Evolutionary conservation across 2,797 vertebrate genomes (phyloP), one percentile per base, ranked within the genome.

Genomic region (Chelon labrosus): DNA sequence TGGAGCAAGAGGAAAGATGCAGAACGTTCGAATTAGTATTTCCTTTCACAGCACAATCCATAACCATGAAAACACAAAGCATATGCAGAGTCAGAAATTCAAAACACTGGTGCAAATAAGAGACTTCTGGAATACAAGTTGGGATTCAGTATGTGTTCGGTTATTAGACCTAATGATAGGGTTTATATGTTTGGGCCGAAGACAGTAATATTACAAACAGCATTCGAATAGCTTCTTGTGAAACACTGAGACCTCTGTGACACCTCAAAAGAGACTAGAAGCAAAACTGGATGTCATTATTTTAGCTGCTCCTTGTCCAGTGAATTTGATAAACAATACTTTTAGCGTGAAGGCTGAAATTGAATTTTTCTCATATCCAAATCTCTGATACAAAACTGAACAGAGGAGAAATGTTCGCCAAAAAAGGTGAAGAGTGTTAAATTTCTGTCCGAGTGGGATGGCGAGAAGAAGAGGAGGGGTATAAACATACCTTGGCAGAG

Each of bases 21-120:
- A 84, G 73, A 86, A 63, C 62, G 80, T 73, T 77, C 9, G 59
- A 82, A 91, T 87, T 64, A 83, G 72, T 80, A 80, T 86, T 86
- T 85, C 72, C 72, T 86, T 88, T 85, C 65, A 79, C 51, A 83
- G 75, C 53, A 66, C 53, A 84, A 84, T 42, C 53, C 59, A 65
- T 68, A 70, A 87, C 49, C 55, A 75, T 51, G 71, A 71, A 87
- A 91, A 88, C 63, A 74, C 56, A 88, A 86, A 84, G 46, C 83
- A 84, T 51, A 79, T 78, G 67, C 49, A 80, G 66, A 67, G 51
- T 64, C 22, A 50, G 38, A 73, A 70, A 67, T 39, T 67, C 52
- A 78, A 88, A 86, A 71, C 66, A 75, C 10, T 22, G 49, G 37
- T 70, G 67, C 77, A 64, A 63, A 42, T 57, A 74, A 62, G 63